phyloP scores from a whole-genome alignment of 1,140 invertebrate genomes.

The Caenorhabditis brenneri region DNA sequence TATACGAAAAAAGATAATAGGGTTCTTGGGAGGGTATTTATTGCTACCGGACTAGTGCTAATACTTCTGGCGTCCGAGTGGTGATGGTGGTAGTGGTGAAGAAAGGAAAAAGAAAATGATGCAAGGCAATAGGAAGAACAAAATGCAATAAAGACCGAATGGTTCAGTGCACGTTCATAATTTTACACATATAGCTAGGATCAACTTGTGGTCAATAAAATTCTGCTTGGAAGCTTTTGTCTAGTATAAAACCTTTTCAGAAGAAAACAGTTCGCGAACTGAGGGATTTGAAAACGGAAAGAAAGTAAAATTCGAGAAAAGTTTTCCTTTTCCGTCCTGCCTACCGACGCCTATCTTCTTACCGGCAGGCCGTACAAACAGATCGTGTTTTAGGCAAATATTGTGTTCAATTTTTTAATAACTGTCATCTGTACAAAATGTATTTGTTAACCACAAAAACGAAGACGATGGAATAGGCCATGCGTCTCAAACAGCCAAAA shows the following conservation, averaged over 20 bases:
- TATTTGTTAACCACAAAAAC: conserved; percentile 1
- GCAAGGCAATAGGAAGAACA: background rate
- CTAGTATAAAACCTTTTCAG: background rate
- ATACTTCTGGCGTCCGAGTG: background rate
- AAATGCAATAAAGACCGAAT: background rate
- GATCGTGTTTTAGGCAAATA: conserved; percentile 3
- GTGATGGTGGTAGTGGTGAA: background rate
- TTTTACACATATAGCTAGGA: background rate
- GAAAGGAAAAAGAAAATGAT: background rate
- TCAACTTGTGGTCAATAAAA: background rate
- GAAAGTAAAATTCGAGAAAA: background rate
- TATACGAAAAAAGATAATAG: background rate
- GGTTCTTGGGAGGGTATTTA: background rate
- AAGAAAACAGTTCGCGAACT: background rate
- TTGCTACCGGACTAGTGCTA: background rate
- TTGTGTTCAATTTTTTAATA: conserved; percentile 35
- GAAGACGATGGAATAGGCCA: background rate
- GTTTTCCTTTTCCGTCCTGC: background rate
- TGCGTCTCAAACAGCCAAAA: background rate
- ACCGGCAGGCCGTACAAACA: background rate
- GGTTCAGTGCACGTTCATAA: background rate
- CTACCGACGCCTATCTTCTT: background rate
- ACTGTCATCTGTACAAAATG: conserved; percentile 10
- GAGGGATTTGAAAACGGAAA: background rate
- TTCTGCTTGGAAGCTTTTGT: background rate